These are phyloP conservation scores for Listronotus bonariensis DNA, from an alignment of 1,140 invertebrate species.

Conservation along the genomic window DNA sequence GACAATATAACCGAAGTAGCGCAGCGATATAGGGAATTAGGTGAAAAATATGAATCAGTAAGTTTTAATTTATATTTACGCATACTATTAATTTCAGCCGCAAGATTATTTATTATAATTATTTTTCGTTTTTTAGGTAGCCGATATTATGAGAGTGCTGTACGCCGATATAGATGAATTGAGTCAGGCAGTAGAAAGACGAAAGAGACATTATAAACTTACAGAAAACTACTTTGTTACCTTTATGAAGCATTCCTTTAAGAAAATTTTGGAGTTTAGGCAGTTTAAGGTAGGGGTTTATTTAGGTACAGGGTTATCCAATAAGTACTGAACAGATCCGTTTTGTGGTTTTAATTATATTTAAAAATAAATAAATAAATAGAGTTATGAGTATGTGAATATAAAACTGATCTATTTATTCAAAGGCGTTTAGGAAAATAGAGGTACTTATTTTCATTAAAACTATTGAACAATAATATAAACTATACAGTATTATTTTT, in stretches of 20 bases:
- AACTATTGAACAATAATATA: too few relatives aligned
- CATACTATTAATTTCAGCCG: not conserved
- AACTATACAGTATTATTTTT: too few relatives aligned
- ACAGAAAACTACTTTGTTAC: constrained; percentile 48
- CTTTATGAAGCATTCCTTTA: constrained; percentile 47
- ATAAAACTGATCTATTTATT: too few relatives aligned
- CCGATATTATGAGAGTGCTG: constrained; percentile 35
- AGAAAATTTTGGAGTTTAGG: constrained; percentile 44
- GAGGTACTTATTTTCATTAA: too few relatives aligned
- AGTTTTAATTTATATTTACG: too few relatives aligned
- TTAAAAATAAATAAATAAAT: too few relatives aligned
- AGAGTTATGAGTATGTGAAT: too few relatives aligned
- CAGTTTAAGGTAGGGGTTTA: constrained; percentile 43
- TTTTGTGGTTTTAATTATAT: too few relatives aligned
- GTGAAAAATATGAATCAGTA: constrained; percentile 33
- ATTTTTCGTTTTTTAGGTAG: constrained; percentile 4
- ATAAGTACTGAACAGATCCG: too few relatives aligned
- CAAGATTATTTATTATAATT: not conserved
- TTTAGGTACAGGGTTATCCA: too few relatives aligned
- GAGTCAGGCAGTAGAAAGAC: constrained; percentile 26
- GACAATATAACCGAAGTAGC: constrained; percentile 36
- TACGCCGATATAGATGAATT: constrained; percentile 38
- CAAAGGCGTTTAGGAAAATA: too few relatives aligned
- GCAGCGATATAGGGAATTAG: constrained; percentile 35
- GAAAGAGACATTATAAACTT: constrained; percentile 43